Percentiles rank a stretch among this genome's conserved stretches.
phyloP scores from a whole-genome alignment of 2,113 vertebrate genomes.

The Ondatra zibethicus region DNA sequence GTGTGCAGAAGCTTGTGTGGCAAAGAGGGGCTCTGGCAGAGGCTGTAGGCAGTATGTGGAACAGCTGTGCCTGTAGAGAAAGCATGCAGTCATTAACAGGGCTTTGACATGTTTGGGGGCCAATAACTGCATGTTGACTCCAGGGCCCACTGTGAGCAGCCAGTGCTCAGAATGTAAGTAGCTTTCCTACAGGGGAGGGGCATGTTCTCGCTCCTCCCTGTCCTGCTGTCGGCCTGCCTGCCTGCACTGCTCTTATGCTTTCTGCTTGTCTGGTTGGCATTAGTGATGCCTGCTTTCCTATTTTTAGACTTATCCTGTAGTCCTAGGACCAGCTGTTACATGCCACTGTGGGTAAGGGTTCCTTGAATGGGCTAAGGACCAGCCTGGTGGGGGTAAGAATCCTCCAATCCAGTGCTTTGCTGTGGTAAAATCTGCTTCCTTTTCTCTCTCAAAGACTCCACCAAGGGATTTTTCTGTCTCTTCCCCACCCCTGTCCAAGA shows the following conservation, averaged over 20 bases:
- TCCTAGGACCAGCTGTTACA: background rate
- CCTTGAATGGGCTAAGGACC: background rate
- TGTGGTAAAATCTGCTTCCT: conserved; percentile 51
- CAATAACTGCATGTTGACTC: conserved; percentile 65
- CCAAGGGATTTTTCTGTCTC: conserved; percentile 4
- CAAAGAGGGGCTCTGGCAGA: background rate
- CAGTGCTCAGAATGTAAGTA: conserved; percentile 64
- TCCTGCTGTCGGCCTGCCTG: background rate
- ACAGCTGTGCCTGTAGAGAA: conserved; percentile 18
- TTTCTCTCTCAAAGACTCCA: conserved; percentile 58
- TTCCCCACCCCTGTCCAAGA: background rate
- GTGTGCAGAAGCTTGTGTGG: background rate
- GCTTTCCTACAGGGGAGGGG: conserved; percentile 13
- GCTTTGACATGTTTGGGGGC: conserved; percentile 55
- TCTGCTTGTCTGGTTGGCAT: conserved; percentile 45
- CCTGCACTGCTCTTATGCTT: background rate
- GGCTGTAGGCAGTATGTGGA: conserved; percentile 59
- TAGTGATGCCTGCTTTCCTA: conserved; percentile 44
- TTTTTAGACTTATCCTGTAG: conserved; percentile 55
- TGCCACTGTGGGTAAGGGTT: background rate
- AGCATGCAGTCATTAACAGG: conserved; percentile 43
- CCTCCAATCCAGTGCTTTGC: conserved; percentile 3
- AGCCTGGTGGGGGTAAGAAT: background rate
- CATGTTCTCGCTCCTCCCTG: background rate
- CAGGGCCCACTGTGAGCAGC: conserved; percentile 3